Conservation (phyloP, 2,113 vertebrate species). For the Cyanoramphus novaezelandiae region DNA sequence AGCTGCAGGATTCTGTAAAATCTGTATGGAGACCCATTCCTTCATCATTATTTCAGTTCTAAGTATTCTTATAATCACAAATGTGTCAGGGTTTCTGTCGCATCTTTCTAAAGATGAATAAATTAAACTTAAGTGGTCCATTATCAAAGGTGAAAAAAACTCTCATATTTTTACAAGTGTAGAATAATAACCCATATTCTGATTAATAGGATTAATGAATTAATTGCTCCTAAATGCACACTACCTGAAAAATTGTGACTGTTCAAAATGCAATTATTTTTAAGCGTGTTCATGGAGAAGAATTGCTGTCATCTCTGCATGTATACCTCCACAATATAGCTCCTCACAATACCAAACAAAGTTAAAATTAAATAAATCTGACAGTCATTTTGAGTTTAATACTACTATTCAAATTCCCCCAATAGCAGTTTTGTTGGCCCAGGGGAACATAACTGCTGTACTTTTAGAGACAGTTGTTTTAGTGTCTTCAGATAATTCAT, state of each 20-base stretch:
- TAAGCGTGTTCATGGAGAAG: neutral
- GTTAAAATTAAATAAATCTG: neutral
- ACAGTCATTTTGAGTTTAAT: neutral
- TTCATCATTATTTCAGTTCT: neutral
- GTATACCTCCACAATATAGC: neutral
- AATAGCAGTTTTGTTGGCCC: neutral
- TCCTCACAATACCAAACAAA: neutral
- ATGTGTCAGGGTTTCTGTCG: neutral
- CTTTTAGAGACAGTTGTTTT: neutral
- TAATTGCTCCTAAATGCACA: neutral
- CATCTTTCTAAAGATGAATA: neutral
- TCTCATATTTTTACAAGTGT: neutral
- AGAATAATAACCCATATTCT: neutral
- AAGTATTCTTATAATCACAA: conserved; percentile 26
- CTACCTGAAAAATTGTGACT: neutral
- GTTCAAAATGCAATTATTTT: neutral
- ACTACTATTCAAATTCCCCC: neutral
- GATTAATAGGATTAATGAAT: neutral
- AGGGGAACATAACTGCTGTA: neutral
- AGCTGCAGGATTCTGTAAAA: neutral
- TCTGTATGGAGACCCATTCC: neutral
- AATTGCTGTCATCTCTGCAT: neutral
- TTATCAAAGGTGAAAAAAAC: neutral
- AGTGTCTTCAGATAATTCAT: neutral
- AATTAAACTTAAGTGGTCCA: conserved; percentile 26